These are phyloP conservation scores for Thunnus thynnus DNA, from an alignment of 2,113 vertebrate genomes.

Conservation along the genomic window DNA sequence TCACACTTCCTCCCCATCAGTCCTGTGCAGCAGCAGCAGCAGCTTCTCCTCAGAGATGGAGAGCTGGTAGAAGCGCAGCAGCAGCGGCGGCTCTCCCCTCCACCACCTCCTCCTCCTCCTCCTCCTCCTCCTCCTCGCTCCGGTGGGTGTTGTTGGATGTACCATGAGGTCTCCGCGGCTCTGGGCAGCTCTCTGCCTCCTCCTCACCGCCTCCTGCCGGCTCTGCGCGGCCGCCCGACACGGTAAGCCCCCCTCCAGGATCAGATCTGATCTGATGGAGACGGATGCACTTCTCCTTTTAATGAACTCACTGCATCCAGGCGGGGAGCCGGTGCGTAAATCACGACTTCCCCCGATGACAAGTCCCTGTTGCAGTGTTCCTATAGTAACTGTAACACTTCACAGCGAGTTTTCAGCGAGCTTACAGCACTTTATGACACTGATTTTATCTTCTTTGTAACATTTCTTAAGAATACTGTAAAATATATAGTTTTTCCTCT, in stretches of 20 bases:
- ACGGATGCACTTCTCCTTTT: constrained; percentile 13
- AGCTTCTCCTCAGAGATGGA: constrained; percentile 61
- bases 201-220: constrained; percentile 80
- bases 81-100: constrained; percentile 23
- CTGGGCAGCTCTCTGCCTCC: constrained; percentile 77
- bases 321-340: constrained; percentile 49
- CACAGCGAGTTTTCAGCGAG: not conserved
- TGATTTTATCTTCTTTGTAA: not conserved
- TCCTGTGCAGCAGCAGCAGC: constrained; percentile 21
- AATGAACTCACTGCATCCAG: not conserved
- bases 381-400: not conserved
- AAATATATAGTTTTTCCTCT: not conserved
- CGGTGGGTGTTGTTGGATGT: constrained; percentile 61
- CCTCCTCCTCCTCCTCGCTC: constrained; percentile 19
- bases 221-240: constrained; percentile 78
- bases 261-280: not conserved
- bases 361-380: not conserved
- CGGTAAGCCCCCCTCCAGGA: constrained; percentile 71
- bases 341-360: constrained; percentile 46
- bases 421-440: not conserved
- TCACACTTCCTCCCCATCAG: constrained; percentile 29
- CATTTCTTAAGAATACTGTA: fast-evolving
- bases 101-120: no score
- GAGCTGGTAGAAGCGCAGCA: constrained; percentile 61
- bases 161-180: constrained; percentile 81